Conservation (phyloP, 2,888 invertebrate genomes). For the Hecatera dysodea region DNA sequence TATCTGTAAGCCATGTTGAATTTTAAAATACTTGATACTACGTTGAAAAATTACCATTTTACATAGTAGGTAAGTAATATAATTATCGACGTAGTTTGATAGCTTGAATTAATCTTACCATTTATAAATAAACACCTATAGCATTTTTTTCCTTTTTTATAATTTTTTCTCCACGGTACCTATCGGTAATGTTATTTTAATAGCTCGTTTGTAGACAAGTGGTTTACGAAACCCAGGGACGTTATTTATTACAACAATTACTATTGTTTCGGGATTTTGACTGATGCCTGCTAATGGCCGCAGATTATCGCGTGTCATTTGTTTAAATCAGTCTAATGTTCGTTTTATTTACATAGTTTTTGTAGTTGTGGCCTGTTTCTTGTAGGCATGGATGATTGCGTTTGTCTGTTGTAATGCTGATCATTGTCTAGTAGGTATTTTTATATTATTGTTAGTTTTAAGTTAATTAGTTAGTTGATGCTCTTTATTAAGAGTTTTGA, state of each 20-base stretch:
- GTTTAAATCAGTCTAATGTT: constrained; percentile 71
- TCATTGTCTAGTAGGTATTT: neutral
- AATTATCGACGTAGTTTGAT: neutral
- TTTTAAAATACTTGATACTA: neutral
- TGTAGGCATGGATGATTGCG: constrained; percentile 26
- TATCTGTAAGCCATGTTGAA: neutral
- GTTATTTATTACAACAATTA: constrained; percentile 83
- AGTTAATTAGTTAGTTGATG: neutral
- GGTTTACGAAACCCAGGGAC: constrained; percentile 71
- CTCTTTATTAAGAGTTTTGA: neutral
- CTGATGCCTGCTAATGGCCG: constrained; percentile 80
- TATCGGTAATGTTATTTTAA: constrained; percentile 69
- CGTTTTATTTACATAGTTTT: constrained; percentile 62
- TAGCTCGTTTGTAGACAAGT: constrained; percentile 67
- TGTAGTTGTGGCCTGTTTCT: constrained; percentile 58
- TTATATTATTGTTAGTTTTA: neutral
- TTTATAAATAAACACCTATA: constrained; percentile 31
- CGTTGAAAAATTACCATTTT: neutral
- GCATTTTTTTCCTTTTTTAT: constrained; percentile 23
- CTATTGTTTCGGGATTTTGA: constrained; percentile 85
- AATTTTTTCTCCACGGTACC: constrained; percentile 55
- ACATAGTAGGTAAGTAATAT: neutral
- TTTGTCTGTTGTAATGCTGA: constrained; percentile 20
- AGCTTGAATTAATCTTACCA: neutral
- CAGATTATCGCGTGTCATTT: constrained; percentile 79